Conservation (phyloP, 2,797 vertebrate species). For the Rhodeus uyekii region DNA sequence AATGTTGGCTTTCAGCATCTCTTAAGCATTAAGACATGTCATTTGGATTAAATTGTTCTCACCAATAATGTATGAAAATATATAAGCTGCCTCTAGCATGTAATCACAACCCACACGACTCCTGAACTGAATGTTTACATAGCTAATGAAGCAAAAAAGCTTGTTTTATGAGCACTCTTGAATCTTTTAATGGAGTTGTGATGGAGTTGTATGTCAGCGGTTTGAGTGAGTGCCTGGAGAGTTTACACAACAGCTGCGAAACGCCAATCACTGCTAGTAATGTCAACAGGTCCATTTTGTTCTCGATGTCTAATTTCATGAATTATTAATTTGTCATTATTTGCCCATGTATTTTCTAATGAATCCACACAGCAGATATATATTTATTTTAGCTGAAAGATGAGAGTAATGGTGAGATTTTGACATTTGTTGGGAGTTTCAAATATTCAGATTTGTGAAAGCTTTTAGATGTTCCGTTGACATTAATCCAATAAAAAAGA, state of each 20-base stretch:
- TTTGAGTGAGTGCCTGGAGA: constrained; percentile 8
- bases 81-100: constrained; percentile 1
- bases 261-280: not conserved
- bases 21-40: not conserved
- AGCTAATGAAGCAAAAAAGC: not conserved
- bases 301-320: not conserved
- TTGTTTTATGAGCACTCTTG: constrained; percentile 1
- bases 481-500: not conserved
- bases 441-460: not conserved
- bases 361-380: not conserved
- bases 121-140: constrained; percentile 5
- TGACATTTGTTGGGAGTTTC: not conserved
- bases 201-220: not conserved
- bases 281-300: constrained; percentile 6
- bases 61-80: not conserved
- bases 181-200: constrained; percentile 16
- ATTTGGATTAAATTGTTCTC: not conserved
- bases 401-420: not conserved
- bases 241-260: constrained; percentile 17
- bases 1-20: not conserved
- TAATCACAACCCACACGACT: constrained; percentile 13
- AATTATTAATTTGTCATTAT: constrained; percentile 20
- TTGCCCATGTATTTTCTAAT: not conserved
- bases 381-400: not conserved
- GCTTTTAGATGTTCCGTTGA: not conserved